A percentile compares a stretch with the other conserved stretches of the same genome.
Conservation (phyloP, 2,888 invertebrate species). For the Torymus texanus region DNA sequence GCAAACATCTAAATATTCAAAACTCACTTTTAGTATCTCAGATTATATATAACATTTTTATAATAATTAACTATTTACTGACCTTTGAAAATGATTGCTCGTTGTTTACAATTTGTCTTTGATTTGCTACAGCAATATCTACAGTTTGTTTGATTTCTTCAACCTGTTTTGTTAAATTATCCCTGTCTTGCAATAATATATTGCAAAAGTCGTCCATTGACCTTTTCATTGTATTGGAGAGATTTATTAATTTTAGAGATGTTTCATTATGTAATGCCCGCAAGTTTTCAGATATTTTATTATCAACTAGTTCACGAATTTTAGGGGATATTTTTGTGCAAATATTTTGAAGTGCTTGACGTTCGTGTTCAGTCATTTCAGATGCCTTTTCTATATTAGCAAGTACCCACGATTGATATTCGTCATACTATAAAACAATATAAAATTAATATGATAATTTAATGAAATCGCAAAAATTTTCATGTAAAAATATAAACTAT, state of each 20-base stretch:
- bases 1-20: conserved; percentile 60
- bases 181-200: conserved; percentile 59
- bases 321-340: conserved; percentile 61
- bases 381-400: conserved; percentile 60
- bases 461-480: conserved; percentile 15
- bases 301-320: conserved; percentile 64
- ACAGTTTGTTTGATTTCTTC: conserved; percentile 59
- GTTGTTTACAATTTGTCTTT: conserved; percentile 60
- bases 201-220: conserved; percentile 62
- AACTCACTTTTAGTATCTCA: conserved; percentile 5
- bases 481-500: conserved; percentile 4
- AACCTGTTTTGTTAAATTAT: conserved; percentile 62
- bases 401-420: conserved; percentile 65
- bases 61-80: conserved; percentile 9
- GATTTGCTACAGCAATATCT: conserved; percentile 58
- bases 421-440: conserved; percentile 60
- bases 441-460: background rate
- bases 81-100: conserved; percentile 58
- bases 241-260: conserved; percentile 62
- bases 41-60: conserved; percentile 18
- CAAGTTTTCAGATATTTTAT: conserved; percentile 65
- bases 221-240: conserved; percentile 61
- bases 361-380: conserved; percentile 61
- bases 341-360: conserved; percentile 58
- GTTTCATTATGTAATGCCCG: conserved; percentile 60